Evolutionary conservation across 2,888 invertebrate species (phyloP), one percentile per base, ranked within the genome.

Genomic region (Entomobrya proxima): DNA sequence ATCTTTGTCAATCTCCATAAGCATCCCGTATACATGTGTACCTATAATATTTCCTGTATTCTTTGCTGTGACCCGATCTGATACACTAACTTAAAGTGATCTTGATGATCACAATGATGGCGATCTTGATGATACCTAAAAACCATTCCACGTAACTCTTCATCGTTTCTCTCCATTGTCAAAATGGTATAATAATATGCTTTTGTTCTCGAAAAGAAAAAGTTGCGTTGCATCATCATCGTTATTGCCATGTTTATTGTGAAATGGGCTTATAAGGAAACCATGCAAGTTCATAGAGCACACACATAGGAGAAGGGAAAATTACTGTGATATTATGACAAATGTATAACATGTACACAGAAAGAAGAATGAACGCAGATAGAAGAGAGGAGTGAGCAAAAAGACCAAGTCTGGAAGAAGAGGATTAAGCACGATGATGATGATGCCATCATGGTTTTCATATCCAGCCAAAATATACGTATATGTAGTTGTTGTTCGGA

Each of bases 221-320:
- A 72, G 72, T 50, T 50, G 32, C 47, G 35, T 72, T 47, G 47
- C 47, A 72, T 72, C 72, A 72, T 32, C 50, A 69, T 61, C 61
- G 37, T 55, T 4, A 37, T 37, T 40, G 67, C 40, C 40, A 67
- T 58, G 32, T 58, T n/a, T 58, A 58, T 67, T 67, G 37, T 67
- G 67, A 67, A 67, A 67, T 67, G 67, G 40, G 67, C 67, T 67
- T 67, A 67, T 67, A 72, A 72, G 72, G 47, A 72, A 77, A 61
- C 61, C 77, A 61, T 37, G 35, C 77, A 77, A 77, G 77, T 77
- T 77, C 77, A 77, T 44, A 77, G 72, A 50, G 72, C 72, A 72
- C 72, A 72, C 13, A 37, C 11, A 21, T 1, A 35, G 11, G 2
- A 55, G 9, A 67, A 24, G 21, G 67, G 21, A 32, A 67, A 67